phyloP scores from a whole-genome alignment of 2,113 vertebrate genomes.

The Dolichotis patagonum region DNA sequence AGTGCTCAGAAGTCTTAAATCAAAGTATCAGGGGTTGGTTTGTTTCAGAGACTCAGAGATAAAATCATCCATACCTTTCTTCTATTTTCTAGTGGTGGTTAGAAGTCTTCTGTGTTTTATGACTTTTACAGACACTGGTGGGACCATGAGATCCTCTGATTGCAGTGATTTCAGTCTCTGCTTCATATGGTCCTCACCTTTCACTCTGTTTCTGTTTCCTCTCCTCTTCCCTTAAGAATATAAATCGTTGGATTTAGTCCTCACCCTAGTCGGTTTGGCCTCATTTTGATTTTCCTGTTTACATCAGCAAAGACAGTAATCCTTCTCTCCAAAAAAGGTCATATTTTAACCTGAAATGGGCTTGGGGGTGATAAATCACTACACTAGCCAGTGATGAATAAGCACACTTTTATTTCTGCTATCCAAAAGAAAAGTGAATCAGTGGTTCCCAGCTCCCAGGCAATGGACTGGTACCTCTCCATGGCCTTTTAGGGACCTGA shows the following conservation, averaged over 20 bases:
- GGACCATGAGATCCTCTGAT: not conserved
- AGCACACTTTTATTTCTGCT: not conserved
- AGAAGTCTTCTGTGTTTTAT: not conserved
- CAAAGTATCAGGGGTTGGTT: not conserved
- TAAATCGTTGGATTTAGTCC: not conserved
- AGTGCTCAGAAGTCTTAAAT: not conserved
- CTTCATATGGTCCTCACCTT: not conserved
- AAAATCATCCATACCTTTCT: not conserved
- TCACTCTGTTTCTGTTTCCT: not conserved
- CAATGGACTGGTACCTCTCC: not conserved
- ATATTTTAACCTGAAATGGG: not conserved
- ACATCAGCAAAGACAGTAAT: not conserved
- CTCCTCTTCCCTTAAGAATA: not conserved
- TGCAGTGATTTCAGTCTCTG: not conserved
- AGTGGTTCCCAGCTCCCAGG: not conserved
- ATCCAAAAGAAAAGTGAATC: not conserved
- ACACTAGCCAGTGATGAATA: not conserved
- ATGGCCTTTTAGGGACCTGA: not conserved
- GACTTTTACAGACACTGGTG: not conserved
- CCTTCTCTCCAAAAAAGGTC: not conserved
- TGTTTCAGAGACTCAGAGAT: not conserved
- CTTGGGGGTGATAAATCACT: accelerated
- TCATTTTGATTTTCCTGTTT: not conserved
- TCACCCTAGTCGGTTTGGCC: not conserved
- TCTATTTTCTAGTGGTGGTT: not conserved